phyloP scores from a whole-genome alignment of 2,888 invertebrate species.

The Sialis lutaria region DNA sequence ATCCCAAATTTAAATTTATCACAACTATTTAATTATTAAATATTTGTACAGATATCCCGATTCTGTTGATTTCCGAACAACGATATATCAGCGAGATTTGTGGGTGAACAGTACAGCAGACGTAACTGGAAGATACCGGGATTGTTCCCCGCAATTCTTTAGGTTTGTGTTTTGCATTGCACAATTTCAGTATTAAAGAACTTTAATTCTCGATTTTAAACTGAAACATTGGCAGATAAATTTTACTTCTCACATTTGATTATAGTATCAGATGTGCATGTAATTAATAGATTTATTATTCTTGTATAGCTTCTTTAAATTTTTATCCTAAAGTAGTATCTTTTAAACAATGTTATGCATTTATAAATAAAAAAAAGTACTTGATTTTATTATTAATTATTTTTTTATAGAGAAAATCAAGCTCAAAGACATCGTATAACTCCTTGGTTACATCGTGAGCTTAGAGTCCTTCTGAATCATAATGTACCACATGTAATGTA shows the following conservation, averaged over 20 bases:
- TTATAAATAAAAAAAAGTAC: neutral
- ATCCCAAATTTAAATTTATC: too few species aligned
- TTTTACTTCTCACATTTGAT: too few species aligned
- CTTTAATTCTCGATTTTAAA: neutral
- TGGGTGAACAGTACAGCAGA: conserved; percentile 57
- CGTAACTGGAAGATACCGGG: conserved; percentile 50
- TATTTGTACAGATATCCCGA: neutral
- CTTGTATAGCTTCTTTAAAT: too few species aligned
- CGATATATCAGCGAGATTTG: conserved; percentile 57
- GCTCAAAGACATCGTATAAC: conserved; percentile 66
- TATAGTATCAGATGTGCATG: too few species aligned
- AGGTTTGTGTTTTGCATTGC: conserved; percentile 30
- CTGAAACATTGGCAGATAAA: too few species aligned
- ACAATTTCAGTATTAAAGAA: neutral
- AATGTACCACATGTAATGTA: conserved; percentile 44
- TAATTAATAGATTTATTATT: too few species aligned
- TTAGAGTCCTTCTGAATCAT: conserved; percentile 54
- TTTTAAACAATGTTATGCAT: neutral
- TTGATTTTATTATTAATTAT: neutral
- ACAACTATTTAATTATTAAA: too few species aligned
- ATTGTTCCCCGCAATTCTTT: conserved; percentile 57
- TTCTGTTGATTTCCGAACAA: conserved; percentile 33
- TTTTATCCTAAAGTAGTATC: too few species aligned
- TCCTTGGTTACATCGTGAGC: conserved; percentile 78
- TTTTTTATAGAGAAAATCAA: conserved; percentile 49